These are phyloP conservation scores for Polyommatus iphigenia DNA, from an alignment of 2,888 invertebrate genomes.

Conservation along the genomic window DNA sequence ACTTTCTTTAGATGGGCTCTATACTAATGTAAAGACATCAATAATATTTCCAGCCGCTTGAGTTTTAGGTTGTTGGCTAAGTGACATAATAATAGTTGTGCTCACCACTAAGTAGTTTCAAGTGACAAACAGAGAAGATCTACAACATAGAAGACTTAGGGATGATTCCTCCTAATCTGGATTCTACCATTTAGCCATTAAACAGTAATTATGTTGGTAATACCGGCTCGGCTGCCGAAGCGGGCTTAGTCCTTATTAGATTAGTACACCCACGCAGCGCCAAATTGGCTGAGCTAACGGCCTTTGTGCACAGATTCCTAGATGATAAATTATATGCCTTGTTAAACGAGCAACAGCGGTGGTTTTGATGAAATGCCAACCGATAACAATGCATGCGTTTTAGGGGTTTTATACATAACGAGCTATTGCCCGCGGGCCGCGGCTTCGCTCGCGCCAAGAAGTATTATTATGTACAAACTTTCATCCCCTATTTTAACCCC, in stretches of 20 bases:
- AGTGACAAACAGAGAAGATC: background rate
- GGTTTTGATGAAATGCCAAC: slow-evolving; percentile 1
- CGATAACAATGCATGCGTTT: background rate
- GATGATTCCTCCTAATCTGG: background rate
- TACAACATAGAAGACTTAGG: background rate
- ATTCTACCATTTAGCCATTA: background rate
- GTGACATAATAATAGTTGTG: background rate
- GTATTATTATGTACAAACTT: too few species aligned
- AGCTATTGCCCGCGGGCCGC: too few species aligned
- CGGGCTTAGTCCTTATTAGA: slow-evolving; percentile 34
- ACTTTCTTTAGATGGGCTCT: background rate
- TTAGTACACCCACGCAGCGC: slow-evolving; percentile 33
- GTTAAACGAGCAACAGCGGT: background rate
- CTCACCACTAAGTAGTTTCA: background rate
- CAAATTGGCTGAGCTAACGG: slow-evolving; percentile 33
- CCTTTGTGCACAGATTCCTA: slow-evolving; percentile 12
- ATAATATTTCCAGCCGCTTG: background rate
- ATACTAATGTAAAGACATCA: background rate
- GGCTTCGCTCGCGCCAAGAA: too few species aligned
- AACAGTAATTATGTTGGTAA: slow-evolving; percentile 15
- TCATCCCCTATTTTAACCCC: too few species aligned
- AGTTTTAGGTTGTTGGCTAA: background rate
- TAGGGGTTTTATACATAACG: background rate
- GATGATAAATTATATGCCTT: slow-evolving; percentile 23
- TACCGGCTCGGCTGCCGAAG: slow-evolving; percentile 23